phyloP scores from a whole-genome alignment of 2,888 invertebrate species.

The Tetramorium bicarinatum region DNA sequence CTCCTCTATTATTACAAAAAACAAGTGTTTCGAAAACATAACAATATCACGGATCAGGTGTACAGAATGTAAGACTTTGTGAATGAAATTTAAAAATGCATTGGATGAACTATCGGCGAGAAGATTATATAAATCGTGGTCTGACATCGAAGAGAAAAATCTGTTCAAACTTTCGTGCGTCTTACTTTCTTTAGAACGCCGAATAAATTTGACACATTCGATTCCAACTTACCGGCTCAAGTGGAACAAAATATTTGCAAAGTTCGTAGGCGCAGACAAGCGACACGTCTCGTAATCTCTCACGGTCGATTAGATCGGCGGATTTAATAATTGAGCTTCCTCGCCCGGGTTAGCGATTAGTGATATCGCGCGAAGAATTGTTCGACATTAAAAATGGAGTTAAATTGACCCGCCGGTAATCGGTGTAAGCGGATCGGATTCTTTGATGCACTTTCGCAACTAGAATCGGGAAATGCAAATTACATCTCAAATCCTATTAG shows the following conservation, averaged over 20 bases:
- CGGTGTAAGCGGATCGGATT: conserved; percentile 39
- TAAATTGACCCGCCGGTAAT: conserved; percentile 11
- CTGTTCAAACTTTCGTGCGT: conserved; percentile 34
- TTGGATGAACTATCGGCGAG: conserved; percentile 2
- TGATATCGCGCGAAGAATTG: conserved; percentile 28
- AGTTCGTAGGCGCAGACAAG: conserved; percentile 58
- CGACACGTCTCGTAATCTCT: conserved; percentile 60
- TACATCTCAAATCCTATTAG: conserved; percentile 28
- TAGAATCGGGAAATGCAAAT: conserved; percentile 40
- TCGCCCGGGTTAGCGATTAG: background rate
- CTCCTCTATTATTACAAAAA: background rate
- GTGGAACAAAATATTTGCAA: conserved; percentile 65
- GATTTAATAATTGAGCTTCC: conserved; percentile 67
- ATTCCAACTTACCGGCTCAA: conserved; percentile 48
- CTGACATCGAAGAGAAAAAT: conserved; percentile 29
- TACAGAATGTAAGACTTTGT: conserved; percentile 3
- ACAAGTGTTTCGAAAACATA: background rate
- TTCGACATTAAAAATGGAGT: conserved; percentile 40
- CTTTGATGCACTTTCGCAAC: conserved; percentile 32
- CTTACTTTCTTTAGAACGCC: conserved; percentile 24
- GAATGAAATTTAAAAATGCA: conserved; percentile 14
- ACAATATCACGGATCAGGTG: background rate
- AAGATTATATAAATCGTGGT: conserved; percentile 33
- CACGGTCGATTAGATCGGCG: conserved; percentile 64
- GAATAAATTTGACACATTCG: conserved; percentile 47